Evolutionary conservation across 1,140 invertebrate genomes (phyloP), one percentile per base, ranked within the genome.

Genomic region (Aplysia californica): DNA sequence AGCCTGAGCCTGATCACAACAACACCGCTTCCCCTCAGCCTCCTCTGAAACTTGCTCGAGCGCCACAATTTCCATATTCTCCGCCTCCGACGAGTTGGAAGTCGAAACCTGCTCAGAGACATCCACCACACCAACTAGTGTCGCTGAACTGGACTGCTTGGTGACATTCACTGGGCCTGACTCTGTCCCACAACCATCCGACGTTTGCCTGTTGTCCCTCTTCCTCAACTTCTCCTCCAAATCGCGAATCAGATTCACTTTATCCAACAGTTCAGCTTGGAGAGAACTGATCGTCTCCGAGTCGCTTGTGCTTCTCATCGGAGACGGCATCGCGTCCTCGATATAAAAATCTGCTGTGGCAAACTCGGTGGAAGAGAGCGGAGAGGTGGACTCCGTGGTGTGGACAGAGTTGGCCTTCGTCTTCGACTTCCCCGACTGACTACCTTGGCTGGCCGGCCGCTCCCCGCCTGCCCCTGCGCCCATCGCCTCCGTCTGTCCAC

Each of bases 291-390:
- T 21, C 10, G 44, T 50, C 44, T 50, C n/a, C 44, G n/a, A 50
- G n/a, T 15, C n/a, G 44, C n/a, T n/a, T 50, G 44, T 33, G 58
- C 23, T 44, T 80, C 79, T 61, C 44, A 36, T 85, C n/a, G 89
- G 89, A 31, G 89, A 90, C 33, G 89, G 90, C 89, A 90, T 89
- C 33, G 94, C 95, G 88, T 95, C 95, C 86, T 96, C 95, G 90
- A 96, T 95, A 91, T 95, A 96, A 92, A 94, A 95, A 83, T 95
- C 94, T 72, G 94, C 93, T 83, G 92, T 93, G 82, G 93, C 91
- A 89, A 95, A 95, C 89, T 95, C 94, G 67, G 85, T 83, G 18
- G 83, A 86, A 0, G 81, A 82, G 56, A 80, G 55, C 1, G 82
- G 83, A 10, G 85, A 85, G 15, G 76, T 80, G 26, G 79, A 77